phyloP scores from a whole-genome alignment of 2,888 invertebrate genomes.

The Blastobasis adustella region DNA sequence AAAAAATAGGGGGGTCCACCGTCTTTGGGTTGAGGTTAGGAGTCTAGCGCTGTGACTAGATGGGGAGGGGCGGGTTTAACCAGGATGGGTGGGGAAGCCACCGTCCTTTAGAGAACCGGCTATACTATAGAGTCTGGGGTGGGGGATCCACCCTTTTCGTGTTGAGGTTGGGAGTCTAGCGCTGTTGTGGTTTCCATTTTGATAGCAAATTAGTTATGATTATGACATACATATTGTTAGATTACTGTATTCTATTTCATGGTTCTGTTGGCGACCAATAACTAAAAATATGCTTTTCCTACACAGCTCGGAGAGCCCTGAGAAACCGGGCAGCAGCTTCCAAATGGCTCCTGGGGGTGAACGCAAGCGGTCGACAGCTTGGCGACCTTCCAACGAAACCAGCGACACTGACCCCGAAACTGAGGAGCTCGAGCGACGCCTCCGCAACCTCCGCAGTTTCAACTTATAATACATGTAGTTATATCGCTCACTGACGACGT shows the following conservation, averaged over 20 bases:
- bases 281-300: not conserved
- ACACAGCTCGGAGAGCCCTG: constrained; percentile 44
- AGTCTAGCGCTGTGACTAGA: too few relatives aligned
- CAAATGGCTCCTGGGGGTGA: constrained; percentile 63
- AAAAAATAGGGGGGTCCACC: too few relatives aligned
- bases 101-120: too few relatives aligned
- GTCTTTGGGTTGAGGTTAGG: too few relatives aligned
- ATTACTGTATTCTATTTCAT: not conserved
- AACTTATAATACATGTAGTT: constrained; percentile 36
- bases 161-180: too few relatives aligned
- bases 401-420: constrained; percentile 16
- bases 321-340: constrained; percentile 38
- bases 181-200: too few relatives aligned
- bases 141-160: too few relatives aligned
- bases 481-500: not conserved
- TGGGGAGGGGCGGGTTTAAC: not conserved
- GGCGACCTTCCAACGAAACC: constrained; percentile 19
- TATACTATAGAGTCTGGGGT: too few relatives aligned
- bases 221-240: too few relatives aligned
- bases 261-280: not conserved
- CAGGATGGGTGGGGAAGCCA: not conserved
- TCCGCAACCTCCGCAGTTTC: constrained; percentile 45
- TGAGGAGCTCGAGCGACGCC: constrained; percentile 42
- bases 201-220: too few relatives aligned
- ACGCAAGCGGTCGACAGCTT: constrained; percentile 25